Evolutionary conservation across 64 coral and sea anemone genomes (phyloP), one percentile per base, ranked within the genome.

Genomic region (Stichodactyla helianthus): DNA sequence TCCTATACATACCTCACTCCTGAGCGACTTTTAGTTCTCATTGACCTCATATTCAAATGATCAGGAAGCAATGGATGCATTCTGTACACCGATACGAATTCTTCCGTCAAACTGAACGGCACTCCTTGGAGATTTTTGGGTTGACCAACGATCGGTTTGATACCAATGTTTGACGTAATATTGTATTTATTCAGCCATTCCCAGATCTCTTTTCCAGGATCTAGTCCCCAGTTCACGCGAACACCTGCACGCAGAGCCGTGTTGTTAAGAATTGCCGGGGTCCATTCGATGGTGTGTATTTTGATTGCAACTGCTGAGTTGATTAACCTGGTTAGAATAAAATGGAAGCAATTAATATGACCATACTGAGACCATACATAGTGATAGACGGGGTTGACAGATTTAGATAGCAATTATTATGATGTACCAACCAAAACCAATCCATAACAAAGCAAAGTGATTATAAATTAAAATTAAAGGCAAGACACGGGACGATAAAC

Each of bases 201-300:
- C 10, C 22, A 87, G 28, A 89, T 86, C 77, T 92, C 90, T 11
- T 92, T 77, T 0, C 88, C 94, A 44, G 91, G 94, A 28, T 54
- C 84, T 0, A 95, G 71, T 10, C 91, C 94, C 91, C 85, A 93
- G 79, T 95, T 95, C 2, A 96, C 57, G 31, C 54, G 64, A 6
- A 93, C 28, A 13, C 94, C 94, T 4, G 84, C 80, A 7, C 88
- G 79, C 18, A 93, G 26, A 23, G 94, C 94, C 55, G 76, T 90
- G 80, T 93, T 90, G 80, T 93, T 96, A 12, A 96, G 35, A 52
- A 96, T 90, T 5, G 94, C 91, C 9, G 94, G 91, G 0, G 91
- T 96, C 91, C 91, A 93, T 77, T 96, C 94, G 0, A 96, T 57
- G 2, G 91, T 90, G 84, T 96, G 94, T 53, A 96, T 96, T 84